Evolutionary conservation across 2,113 vertebrate species (phyloP).

Genomic region (Isichthys henryi): DNA sequence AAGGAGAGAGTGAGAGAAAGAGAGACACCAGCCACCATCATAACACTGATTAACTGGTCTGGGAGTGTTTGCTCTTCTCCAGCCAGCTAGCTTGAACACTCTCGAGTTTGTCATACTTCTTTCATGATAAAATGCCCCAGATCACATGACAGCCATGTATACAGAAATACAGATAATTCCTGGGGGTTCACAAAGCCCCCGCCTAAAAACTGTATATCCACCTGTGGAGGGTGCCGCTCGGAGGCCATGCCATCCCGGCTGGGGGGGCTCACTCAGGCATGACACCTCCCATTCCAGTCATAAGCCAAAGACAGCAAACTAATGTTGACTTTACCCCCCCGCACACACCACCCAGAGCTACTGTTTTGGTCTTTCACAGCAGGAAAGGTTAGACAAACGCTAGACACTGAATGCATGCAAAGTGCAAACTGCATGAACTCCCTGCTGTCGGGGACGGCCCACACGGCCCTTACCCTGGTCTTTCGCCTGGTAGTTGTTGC

Average conservation of each 20-base stretch:
- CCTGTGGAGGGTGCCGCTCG: neutral
- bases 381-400: neutral
- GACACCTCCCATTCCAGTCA: neutral
- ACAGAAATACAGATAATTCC: neutral
- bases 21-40: neutral
- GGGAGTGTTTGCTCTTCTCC: neutral
- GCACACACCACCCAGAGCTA: neutral
- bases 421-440: neutral
- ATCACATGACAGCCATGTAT: neutral
- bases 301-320: neutral
- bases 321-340: neutral
- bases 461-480: slow-evolving; percentile 68
- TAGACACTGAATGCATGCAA: neutral
- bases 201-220: neutral
- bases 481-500: slow-evolving; percentile 97
- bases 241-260: neutral
- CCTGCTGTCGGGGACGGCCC: neutral
- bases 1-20: neutral
- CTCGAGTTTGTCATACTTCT: neutral
- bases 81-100: neutral
- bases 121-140: neutral
- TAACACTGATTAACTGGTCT: neutral
- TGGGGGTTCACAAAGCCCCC: neutral
- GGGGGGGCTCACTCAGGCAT: neutral
- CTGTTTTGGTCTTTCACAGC: neutral